Conservation (phyloP, 2,113 vertebrate genomes). For the Ictalurus punctatus region DNA sequence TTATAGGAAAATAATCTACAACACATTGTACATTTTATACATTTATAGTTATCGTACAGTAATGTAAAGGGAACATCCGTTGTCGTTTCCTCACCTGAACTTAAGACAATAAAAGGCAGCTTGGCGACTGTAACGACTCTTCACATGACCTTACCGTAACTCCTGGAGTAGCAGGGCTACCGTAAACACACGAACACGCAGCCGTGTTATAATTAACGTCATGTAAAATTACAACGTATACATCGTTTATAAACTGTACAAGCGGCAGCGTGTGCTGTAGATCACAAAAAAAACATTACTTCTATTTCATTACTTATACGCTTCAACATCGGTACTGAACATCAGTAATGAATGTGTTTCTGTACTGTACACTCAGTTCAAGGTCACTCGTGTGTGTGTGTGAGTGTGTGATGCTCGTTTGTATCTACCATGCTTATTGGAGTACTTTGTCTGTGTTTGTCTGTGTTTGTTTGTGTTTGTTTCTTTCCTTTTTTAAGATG, state of each 20-base stretch:
- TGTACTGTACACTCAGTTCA: background rate
- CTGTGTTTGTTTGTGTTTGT: background rate
- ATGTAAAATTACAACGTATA: background rate
- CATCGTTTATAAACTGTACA: background rate
- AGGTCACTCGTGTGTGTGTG: slow-evolving; percentile 21
- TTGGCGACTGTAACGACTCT: background rate
- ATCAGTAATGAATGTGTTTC: slow-evolving; percentile 17
- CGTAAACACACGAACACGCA: background rate
- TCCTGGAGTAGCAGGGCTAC: background rate
- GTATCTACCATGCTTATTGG: background rate
- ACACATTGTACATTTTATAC: too few relatives aligned
- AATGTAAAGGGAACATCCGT: too few relatives aligned
- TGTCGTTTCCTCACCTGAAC: background rate
- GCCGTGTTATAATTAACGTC: background rate
- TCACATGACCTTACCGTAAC: background rate
- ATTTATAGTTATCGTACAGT: too few relatives aligned
- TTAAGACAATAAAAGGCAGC: background rate
- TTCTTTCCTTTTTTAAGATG: background rate
- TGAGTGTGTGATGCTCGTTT: background rate
- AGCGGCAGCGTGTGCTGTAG: background rate
- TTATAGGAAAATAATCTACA: too few relatives aligned
- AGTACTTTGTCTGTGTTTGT: slow-evolving; percentile 15
- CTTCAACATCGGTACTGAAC: background rate
- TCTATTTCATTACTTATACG: too few relatives aligned
- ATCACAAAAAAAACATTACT: background rate